A percentile compares a stretch with the other conserved stretches of the same genome.
Evolutionary conservation across 2,888 invertebrate genomes (phyloP).

Genomic region (Dysmachus trigonus): DNA sequence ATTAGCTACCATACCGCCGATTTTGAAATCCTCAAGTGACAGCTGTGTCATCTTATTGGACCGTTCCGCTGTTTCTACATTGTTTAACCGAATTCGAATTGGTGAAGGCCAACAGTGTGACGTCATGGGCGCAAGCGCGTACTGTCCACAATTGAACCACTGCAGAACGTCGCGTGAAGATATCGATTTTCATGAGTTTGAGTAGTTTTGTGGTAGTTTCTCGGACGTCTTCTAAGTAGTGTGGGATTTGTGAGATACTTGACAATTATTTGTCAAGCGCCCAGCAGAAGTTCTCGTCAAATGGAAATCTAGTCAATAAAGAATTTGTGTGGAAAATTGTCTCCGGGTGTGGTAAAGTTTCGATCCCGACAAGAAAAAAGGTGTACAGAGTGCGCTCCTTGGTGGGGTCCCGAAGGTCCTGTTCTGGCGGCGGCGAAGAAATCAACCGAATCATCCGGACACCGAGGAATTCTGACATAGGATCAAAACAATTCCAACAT

Average conservation of each 20-base stretch:
- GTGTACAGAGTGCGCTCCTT: slow-evolving; percentile 19
- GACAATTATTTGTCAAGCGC: slow-evolving; percentile 20
- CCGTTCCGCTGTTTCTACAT: not conserved
- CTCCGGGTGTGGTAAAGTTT: slow-evolving; percentile 25
- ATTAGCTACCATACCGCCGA: not conserved
- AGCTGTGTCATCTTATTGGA: not conserved
- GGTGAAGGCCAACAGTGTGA: slow-evolving; percentile 32
- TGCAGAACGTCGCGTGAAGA: slow-evolving; percentile 50
- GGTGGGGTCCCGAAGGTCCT: not conserved
- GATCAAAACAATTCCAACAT: slow-evolving; percentile 67
- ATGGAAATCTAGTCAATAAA: slow-evolving; percentile 32
- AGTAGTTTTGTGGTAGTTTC: slow-evolving; percentile 38
- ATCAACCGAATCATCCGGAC: not conserved
- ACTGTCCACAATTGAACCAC: slow-evolving; percentile 46
- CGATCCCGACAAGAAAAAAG: not conserved
- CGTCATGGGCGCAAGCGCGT: slow-evolving; percentile 49
- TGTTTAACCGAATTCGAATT: not conserved
- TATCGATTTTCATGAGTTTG: slow-evolving; percentile 50
- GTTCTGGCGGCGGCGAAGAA: slow-evolving; percentile 3
- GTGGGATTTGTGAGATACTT: slow-evolving; percentile 38
- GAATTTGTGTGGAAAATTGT: not conserved
- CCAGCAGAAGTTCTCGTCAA: slow-evolving; percentile 9
- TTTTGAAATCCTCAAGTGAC: not conserved
- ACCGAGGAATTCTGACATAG: slow-evolving; percentile 13
- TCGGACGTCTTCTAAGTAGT: slow-evolving; percentile 41